These are phyloP conservation scores for Centropus bengalensis DNA, from an alignment of 2,113 vertebrate genomes.

Conservation along the genomic window DNA sequence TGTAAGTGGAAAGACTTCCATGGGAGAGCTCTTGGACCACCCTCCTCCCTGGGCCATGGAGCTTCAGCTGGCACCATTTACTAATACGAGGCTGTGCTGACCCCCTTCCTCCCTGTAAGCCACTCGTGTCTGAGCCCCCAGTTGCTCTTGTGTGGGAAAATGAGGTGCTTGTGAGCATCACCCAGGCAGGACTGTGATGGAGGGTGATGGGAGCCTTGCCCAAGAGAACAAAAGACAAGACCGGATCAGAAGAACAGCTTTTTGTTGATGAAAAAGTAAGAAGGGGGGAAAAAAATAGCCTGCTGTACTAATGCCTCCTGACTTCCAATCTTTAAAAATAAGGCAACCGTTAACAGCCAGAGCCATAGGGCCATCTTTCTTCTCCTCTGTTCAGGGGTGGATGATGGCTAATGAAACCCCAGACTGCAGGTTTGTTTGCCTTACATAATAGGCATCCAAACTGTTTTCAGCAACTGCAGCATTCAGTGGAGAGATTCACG, in stretches of 20 bases:
- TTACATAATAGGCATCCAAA: constrained; percentile 46
- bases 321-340: background rate
- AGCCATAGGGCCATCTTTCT: constrained; percentile 25
- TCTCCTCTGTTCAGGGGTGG: constrained; percentile 29
- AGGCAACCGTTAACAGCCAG: background rate
- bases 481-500: constrained; percentile 13
- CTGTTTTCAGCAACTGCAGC: constrained; percentile 44
- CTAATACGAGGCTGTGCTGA: background rate
- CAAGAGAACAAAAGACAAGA: background rate
- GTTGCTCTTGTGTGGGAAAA: background rate
- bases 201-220: background rate
- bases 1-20: accelerated
- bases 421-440: constrained; percentile 17
- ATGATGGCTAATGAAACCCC: constrained; percentile 47
- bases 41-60: background rate
- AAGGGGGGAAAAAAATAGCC: background rate
- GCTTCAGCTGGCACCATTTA: background rate
- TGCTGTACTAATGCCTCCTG: background rate
- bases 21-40: background rate
- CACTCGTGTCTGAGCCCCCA: background rate
- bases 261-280: background rate
- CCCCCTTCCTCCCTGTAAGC: background rate
- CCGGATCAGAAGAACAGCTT: background rate
- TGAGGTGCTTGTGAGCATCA: background rate
- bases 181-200: background rate